Evolutionary conservation across 37 sponge, comb jelly and placozoan species (phyloP), one percentile per base, ranked within the genome.

Genomic region (Ianthella basta): DNA sequence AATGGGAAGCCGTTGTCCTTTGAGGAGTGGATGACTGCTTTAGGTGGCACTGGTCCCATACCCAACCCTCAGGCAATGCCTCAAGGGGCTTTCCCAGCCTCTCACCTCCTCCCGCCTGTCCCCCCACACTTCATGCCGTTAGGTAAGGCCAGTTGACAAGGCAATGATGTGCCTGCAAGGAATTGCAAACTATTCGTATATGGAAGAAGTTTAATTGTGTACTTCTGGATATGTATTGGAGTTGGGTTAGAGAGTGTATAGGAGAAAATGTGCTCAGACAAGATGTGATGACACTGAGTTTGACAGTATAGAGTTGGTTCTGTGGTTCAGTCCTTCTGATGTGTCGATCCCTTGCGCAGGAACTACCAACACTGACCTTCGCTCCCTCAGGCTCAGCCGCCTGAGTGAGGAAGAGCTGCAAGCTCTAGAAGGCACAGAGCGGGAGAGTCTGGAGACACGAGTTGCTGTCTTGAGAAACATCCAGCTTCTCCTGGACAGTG

Each of bases 371-470:
- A 19, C 53, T 1, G 54, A 80, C 79, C 79, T 25, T 66, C 75
- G 69, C 38, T 66, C 79, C 50, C 39, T 80, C 56, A 50, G 72
- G 38, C 27, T 81, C 8, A 72, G 24, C 16, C 33, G 40, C 5
- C 89, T 98, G 32, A 92, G 73, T 18, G 87, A 90, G 0, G 95
- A 98, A 60, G 89, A 98, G 64, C 86, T 98, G 59, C 30, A 61
- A 50, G 39, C 55, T 53, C 81, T 98, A 72, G 99, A 98, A 80
- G 96, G 96, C 5, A 80, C 84, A 83, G 97, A 92, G 84, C 80
- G 99, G 35, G 79, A 83, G 38, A 93, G 88, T 60, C 91, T 94
- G 16, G 99, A 98, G 72, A 93, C 97, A 18, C 84, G 99, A 24
- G 87, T 98, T 53, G 68, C 82, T 14, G 64, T 98, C 12, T 90